Conservation (phyloP, 2,888 invertebrate genomes). For the Conchocele bisecta region DNA sequence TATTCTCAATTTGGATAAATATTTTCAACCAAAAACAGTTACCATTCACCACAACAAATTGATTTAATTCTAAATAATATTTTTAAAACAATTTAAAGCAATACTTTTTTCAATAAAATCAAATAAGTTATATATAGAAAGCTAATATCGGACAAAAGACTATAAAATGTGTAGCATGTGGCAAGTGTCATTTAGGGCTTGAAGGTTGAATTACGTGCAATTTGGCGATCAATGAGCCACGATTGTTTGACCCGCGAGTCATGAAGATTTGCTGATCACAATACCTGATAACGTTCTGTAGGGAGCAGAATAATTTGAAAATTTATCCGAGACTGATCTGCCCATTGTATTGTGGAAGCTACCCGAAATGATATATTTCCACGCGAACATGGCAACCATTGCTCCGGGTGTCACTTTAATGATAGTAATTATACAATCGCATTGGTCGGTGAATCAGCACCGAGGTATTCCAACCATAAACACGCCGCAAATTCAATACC, state of each 20-base stretch:
- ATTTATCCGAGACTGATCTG: conserved; percentile 5
- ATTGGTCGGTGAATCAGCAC: conserved; percentile 47
- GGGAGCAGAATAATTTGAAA: conserved; percentile 45
- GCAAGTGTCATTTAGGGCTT: background rate
- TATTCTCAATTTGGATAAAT: too few species aligned
- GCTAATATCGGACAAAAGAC: too few species aligned
- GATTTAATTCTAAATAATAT: too few species aligned
- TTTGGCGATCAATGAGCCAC: conserved; percentile 30
- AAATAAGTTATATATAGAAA: too few species aligned
- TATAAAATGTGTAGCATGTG: background rate
- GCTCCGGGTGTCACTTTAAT: conserved; percentile 38
- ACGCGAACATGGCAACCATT: background rate
- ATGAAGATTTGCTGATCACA: conserved; percentile 30
- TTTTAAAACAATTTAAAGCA: too few species aligned
- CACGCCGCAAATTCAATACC: too few species aligned
- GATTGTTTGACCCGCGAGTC: conserved; percentile 9
- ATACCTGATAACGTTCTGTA: conserved; percentile 29
- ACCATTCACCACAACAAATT: too few species aligned
- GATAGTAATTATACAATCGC: conserved; percentile 41
- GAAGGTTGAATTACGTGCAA: background rate
- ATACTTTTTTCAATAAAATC: too few species aligned
- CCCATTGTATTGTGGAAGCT: conserved; percentile 5
- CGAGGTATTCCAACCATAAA: too few species aligned
- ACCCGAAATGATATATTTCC: conserved; percentile 7
- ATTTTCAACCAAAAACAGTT: too few species aligned